Evolutionary conservation across 2,888 invertebrate genomes (phyloP).

Genomic region (Agrochola macilenta): DNA sequence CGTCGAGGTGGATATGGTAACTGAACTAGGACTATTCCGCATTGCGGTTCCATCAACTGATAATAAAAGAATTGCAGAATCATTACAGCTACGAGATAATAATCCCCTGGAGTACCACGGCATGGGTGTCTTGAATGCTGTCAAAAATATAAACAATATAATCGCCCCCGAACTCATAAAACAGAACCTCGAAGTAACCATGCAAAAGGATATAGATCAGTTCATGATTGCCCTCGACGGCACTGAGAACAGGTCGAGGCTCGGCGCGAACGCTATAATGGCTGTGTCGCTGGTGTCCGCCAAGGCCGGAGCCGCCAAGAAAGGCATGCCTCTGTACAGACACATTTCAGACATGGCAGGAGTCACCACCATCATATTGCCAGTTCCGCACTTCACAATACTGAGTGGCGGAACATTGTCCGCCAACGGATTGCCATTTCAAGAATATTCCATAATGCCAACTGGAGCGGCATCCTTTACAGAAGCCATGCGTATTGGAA

Average conservation of each 20-base stretch:
- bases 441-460: slow-evolving; percentile 98
- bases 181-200: slow-evolving; percentile 95
- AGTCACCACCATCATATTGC: slow-evolving; percentile 96
- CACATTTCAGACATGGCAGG: slow-evolving; percentile 99
- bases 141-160: slow-evolving; percentile 96
- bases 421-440: slow-evolving; percentile 98
- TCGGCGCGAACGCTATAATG: slow-evolving; percentile 99
- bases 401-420: slow-evolving; percentile 99
- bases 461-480: slow-evolving; percentile 97
- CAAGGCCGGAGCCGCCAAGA: slow-evolving; percentile 99
- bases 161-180: slow-evolving; percentile 95
- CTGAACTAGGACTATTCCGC: slow-evolving; percentile 96
- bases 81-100: slow-evolving; percentile 97
- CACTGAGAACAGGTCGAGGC: slow-evolving; percentile 98
- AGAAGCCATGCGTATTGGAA: slow-evolving; percentile 99
- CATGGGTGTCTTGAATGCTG: slow-evolving; percentile 97
- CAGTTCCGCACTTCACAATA: slow-evolving; percentile 99
- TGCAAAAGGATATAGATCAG: slow-evolving; percentile 97
- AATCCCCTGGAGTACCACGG: slow-evolving; percentile 96
- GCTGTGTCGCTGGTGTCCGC: slow-evolving; percentile 98
- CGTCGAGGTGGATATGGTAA: slow-evolving; percentile 97
- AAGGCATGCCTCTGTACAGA: slow-evolving; percentile 95
- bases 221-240: slow-evolving; percentile 97
- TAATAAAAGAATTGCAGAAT: slow-evolving; percentile 97
- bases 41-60: slow-evolving; percentile 99